phyloP scores from a whole-genome alignment of 2,797 vertebrate genomes.

The Arctocebus calabarensis region DNA sequence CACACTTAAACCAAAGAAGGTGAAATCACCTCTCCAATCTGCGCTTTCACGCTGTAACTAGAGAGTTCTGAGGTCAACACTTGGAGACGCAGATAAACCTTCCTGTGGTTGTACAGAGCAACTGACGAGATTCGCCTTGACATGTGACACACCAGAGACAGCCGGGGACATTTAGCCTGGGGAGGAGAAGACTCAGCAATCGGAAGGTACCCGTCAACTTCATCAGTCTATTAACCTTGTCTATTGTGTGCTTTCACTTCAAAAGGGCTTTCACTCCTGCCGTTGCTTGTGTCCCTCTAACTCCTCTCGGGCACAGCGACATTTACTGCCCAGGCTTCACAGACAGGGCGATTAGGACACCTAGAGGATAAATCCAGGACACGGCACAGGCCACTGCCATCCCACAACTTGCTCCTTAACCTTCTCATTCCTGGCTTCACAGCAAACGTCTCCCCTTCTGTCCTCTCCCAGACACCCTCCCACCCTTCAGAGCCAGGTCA shows the following conservation, averaged over 20 bases:
- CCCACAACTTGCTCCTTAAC: not conserved
- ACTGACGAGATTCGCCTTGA: not conserved
- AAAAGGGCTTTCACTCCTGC: conserved; percentile 41
- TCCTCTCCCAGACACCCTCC: not conserved
- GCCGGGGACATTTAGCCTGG: not conserved
- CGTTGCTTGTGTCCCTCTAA: not conserved
- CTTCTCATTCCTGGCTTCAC: not conserved
- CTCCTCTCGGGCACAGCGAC: not conserved
- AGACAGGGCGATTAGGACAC: conserved; percentile 36
- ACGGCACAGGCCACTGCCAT: not conserved
- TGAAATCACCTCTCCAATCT: not conserved
- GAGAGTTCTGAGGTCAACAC: not conserved
- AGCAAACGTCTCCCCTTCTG: not conserved
- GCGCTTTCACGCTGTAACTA: not conserved
- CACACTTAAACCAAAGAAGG: not conserved
- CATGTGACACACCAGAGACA: not conserved
- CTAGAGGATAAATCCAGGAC: conserved; percentile 53
- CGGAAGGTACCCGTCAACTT: not conserved
- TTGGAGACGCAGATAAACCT: not conserved
- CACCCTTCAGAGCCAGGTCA: not conserved
- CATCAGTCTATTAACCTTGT: conserved; percentile 27
- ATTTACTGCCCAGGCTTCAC: not conserved
- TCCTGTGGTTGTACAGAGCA: not conserved
- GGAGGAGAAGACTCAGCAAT: not conserved
- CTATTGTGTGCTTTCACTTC: conserved; percentile 3